Base-by-base conservation (phyloP, 2,797 vertebrate species). In the Anniella stebbinsi region DNA sequence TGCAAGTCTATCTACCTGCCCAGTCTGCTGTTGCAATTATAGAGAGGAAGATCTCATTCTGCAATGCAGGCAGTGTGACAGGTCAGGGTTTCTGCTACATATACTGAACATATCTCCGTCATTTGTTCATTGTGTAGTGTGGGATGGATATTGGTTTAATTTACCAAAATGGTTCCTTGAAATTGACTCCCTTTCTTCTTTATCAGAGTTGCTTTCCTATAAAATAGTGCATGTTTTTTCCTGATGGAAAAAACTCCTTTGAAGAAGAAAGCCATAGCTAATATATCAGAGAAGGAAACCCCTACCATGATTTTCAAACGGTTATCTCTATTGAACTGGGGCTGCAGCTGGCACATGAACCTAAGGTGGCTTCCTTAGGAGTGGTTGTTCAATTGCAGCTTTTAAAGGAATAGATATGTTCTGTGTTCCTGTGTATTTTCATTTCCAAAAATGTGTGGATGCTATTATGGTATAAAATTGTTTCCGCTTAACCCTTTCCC, bases 51-150 rank as follows among this genome's bases (percentile, higher is more conserved):
- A 99, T 88, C 96, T 99, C 3, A 99, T 99, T 84, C 97, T 99
- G 94, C 99, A 99, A 93, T 99, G 99, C 67, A 97, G 99, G 51
- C 99, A 99, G 57, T 99, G 99, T 93, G 99, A 99, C 95, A 98
- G 99, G 99, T 99, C 96, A 95, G 97, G 85, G 63, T 63, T 89
- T 33, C 41, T 91, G 0, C 57, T 88, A 18, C 38, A 87, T 60
- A 88, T 60, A 33, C 12, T 38, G 30, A 23, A 1, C 54, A 8
- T 91, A 88, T 36, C 41, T 94, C 63, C 33, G 69, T 86, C 81
- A 73, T 67, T 54, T 60, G 17, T 23, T 86, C 82, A 51, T 70
- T 80, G 21, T 80, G 30, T 63, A 7, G 57, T 60, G 77, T 63
- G 17, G 41, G n/a, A 51, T 51, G 54, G 87, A 88, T 89, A 33